Conservation (phyloP, 2,113 vertebrate genomes). For the Oncorhynchus tshawytscha region DNA sequence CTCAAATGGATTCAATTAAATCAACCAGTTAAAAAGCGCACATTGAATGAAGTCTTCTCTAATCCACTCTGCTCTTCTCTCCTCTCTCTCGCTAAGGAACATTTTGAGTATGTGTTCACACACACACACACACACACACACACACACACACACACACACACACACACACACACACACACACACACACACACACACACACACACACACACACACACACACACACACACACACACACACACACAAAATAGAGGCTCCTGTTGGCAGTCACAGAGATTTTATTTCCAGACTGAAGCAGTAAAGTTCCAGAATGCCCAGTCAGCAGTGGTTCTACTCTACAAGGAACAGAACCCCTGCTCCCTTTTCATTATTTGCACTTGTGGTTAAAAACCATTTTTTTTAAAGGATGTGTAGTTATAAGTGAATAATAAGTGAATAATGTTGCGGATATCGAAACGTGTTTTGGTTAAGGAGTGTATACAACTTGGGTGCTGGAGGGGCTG, state of each 20-base stretch:
- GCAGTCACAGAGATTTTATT: conserved; percentile 34
- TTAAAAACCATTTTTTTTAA: conserved; percentile 33
- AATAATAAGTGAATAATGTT: conserved; percentile 64
- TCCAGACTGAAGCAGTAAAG: conserved; percentile 55
- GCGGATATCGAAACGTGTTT: conserved; percentile 62
- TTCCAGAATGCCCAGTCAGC: conserved; percentile 49
- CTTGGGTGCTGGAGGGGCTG: conserved; percentile 43
- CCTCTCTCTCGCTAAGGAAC: neutral
- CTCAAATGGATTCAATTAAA: too few relatives aligned
- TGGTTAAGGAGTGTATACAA: conserved; percentile 60
- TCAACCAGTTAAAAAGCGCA: too few relatives aligned
- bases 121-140: too few relatives aligned
- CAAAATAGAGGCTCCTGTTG: conserved; percentile 27
- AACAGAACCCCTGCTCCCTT: conserved; percentile 40
- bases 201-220: neutral
- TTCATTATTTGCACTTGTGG: conserved; percentile 40
- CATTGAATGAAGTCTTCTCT: neutral
- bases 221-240: conserved; percentile 8
- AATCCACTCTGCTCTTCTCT: neutral
- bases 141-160: too few relatives aligned
- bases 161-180: too few relatives aligned
- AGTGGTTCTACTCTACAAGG: conserved; percentile 40
- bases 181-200: too few relatives aligned
- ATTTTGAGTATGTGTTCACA: too few relatives aligned
- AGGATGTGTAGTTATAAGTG: conserved; percentile 52